Conservation (phyloP, 2,797 vertebrate genomes). For the Sebastes hopkinsi region DNA sequence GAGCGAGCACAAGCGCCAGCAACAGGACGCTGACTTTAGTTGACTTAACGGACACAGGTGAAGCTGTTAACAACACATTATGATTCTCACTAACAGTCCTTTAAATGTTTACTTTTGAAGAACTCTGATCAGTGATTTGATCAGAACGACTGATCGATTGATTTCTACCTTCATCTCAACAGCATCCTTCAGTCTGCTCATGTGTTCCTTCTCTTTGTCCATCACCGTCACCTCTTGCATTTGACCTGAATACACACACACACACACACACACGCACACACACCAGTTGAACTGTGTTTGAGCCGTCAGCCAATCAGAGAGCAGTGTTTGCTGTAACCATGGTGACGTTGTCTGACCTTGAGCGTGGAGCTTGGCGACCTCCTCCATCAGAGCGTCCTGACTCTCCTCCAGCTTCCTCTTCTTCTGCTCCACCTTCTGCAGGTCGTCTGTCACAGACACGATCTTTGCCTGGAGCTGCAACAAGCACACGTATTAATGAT, state of each 20-base stretch:
- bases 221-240: slow-evolving; percentile 93
- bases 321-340: neutral
- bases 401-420: slow-evolving; percentile 92
- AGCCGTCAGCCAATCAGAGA: neutral
- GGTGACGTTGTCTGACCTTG: slow-evolving; percentile 81
- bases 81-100: too few species aligned
- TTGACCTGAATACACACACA: slow-evolving; percentile 80
- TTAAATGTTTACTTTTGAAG: too few species aligned
- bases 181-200: slow-evolving; percentile 92
- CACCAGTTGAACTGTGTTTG: too few species aligned
- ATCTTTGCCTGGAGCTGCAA: slow-evolving; percentile 92
- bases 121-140: neutral
- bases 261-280: neutral
- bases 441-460: slow-evolving; percentile 90
- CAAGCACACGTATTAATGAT: neutral
- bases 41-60: too few species aligned
- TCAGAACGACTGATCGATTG: neutral
- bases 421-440: slow-evolving; percentile 93
- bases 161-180: slow-evolving; percentile 93
- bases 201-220: slow-evolving; percentile 95
- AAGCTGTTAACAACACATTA: too few species aligned
- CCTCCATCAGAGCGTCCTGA: slow-evolving; percentile 92
- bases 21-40: too few species aligned
- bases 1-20: too few species aligned
- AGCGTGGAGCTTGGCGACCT: slow-evolving; percentile 89